Percentiles rank a stretch among this genome's conserved stretches.
These are phyloP conservation scores for Hyperoplus immaculatus DNA, from an alignment of 2,797 vertebrate genomes.

Conservation along the genomic window DNA sequence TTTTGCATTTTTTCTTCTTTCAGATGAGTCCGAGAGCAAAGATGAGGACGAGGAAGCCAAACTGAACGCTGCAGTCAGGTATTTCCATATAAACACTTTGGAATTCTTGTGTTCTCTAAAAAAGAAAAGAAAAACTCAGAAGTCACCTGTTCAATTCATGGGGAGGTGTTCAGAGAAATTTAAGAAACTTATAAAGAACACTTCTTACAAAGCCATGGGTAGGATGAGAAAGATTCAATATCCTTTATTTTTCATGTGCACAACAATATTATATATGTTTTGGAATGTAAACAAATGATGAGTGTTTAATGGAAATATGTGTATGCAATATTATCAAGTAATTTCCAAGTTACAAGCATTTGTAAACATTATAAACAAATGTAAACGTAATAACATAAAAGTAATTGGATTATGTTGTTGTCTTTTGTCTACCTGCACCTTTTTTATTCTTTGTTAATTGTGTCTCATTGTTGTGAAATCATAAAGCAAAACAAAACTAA, in stretches of 20 bases:
- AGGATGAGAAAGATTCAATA: neutral
- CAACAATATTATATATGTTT: no score
- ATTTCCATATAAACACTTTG: neutral
- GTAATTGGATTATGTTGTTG: neutral
- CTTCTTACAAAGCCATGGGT: neutral
- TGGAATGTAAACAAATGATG: no score
- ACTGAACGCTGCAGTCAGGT: constrained; percentile 82
- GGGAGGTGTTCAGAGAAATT: neutral
- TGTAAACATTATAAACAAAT: no score
- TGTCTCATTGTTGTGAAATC: neutral
- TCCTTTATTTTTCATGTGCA: no score
- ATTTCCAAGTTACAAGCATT: no score
- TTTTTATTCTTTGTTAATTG: neutral
- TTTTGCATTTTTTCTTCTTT: constrained; percentile 46
- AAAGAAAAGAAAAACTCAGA: neutral
- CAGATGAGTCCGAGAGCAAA: constrained; percentile 96
- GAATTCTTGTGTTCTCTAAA: no score
- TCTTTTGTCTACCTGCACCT: neutral
- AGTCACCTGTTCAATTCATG: constrained; percentile 6
- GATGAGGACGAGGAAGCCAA: constrained; percentile 93
- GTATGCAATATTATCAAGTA: no score
- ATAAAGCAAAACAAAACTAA: neutral
- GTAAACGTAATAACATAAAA: no score
- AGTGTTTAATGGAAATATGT: no score
- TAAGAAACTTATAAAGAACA: neutral